Percentiles rank a stretch among this genome's conserved stretches.
phyloP scores from a whole-genome alignment of 2,888 invertebrate genomes.

The Drosophila algonquin region DNA sequence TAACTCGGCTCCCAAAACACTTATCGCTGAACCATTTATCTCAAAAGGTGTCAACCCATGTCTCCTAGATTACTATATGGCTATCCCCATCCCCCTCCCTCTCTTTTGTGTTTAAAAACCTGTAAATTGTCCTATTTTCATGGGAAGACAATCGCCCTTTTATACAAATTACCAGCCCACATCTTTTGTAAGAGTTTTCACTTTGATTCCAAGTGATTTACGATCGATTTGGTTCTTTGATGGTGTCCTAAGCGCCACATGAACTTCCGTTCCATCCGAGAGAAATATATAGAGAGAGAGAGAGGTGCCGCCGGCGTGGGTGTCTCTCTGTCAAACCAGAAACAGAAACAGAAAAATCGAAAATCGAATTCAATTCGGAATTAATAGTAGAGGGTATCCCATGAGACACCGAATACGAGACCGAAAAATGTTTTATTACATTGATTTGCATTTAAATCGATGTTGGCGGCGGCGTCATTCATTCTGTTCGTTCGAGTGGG shows the following conservation, averaged over 20 bases:
- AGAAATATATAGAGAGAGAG: slow-evolving; percentile 9
- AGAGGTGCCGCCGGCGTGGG: slow-evolving; percentile 64
- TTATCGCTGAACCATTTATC: slow-evolving; percentile 36
- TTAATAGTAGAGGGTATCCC: slow-evolving; percentile 61
- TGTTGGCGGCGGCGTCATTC: slow-evolving; percentile 56
- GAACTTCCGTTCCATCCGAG: slow-evolving; percentile 68
- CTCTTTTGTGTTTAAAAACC: slow-evolving; percentile 12
- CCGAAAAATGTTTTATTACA: slow-evolving; percentile 78
- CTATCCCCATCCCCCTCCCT: not conserved
- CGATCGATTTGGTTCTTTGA: slow-evolving; percentile 47
- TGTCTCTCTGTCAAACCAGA: slow-evolving; percentile 47
- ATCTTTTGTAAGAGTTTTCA: slow-evolving; percentile 22
- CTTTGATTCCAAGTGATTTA: slow-evolving; percentile 53
- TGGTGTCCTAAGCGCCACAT: slow-evolving; percentile 69
- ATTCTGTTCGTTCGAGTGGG: slow-evolving; percentile 9
- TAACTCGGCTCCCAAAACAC: slow-evolving; percentile 13
- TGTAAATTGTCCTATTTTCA: slow-evolving; percentile 32
- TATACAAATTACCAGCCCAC: slow-evolving; percentile 43
- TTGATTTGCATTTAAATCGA: slow-evolving; percentile 83
- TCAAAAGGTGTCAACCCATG: slow-evolving; percentile 44
- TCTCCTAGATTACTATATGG: slow-evolving; percentile 20
- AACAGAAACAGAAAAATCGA: not conserved
- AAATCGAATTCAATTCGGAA: slow-evolving; percentile 64
- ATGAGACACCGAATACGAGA: slow-evolving; percentile 38
- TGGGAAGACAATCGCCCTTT: slow-evolving; percentile 26